These are phyloP conservation scores for Corella eumyota DNA, from an alignment of 23 tunicate species.

Conservation along the genomic window DNA sequence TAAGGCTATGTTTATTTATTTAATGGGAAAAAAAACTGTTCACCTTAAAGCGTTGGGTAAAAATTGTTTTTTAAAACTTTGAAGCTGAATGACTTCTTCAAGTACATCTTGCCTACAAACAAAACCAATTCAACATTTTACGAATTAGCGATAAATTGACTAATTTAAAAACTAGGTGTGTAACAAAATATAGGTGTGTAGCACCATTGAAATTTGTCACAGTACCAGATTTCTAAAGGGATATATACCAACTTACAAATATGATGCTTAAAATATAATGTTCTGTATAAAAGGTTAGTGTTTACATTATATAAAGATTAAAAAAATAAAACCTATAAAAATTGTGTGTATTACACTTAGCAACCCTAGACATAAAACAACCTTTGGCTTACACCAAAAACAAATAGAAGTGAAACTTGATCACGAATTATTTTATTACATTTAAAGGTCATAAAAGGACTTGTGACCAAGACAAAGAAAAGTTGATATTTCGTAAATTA, in stretches of 20 bases:
- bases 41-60: slow-evolving; percentile 87
- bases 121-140: background rate
- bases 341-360: background rate
- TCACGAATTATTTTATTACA: background rate
- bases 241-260: too few species aligned
- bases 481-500: background rate
- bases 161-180: background rate
- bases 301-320: too few species aligned
- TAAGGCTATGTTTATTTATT: background rate
- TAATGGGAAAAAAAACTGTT: background rate
- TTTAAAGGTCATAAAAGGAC: background rate
- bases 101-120: slow-evolving; percentile 62
- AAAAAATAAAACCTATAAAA: too few species aligned
- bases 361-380: background rate
- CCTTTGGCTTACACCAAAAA: background rate
- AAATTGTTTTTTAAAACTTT: slow-evolving; percentile 85
- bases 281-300: too few species aligned
- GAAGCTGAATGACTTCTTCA: slow-evolving; percentile 64
- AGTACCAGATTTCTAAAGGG: too few species aligned
- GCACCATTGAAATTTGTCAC: background rate
- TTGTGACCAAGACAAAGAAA: background rate
- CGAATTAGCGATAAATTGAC: background rate
- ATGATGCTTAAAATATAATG: too few species aligned
- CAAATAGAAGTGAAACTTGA: too few species aligned
- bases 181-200: background rate